phyloP scores from a whole-genome alignment of 2,113 vertebrate species.

The Hemiprocne comata region DNA sequence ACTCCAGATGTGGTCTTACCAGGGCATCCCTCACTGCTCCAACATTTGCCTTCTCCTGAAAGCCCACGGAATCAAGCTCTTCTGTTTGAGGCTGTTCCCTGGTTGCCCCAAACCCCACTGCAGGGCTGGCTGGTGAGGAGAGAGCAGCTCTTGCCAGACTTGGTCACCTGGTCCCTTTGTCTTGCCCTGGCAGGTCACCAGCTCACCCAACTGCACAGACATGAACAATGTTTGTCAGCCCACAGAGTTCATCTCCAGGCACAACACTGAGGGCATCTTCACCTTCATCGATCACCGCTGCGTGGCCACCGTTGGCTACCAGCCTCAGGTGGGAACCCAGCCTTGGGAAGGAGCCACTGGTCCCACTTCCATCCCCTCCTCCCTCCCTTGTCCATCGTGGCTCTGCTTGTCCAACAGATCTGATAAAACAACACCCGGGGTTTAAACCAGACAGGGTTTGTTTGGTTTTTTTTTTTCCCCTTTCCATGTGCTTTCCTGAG shows the following conservation, averaged over 20 bases:
- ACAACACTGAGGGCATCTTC: slow-evolving; percentile 90
- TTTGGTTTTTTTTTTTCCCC: not conserved
- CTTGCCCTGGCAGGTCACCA: slow-evolving; percentile 83
- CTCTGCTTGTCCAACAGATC: not conserved
- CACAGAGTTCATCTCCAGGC: slow-evolving; percentile 95
- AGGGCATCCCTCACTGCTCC: too few species aligned
- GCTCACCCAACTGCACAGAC: slow-evolving; percentile 89
- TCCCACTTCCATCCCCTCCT: not conserved
- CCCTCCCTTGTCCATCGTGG: rapidly evolving
- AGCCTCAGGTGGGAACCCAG: slow-evolving; percentile 85
- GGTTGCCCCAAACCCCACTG: rapidly evolving
- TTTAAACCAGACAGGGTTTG: not conserved
- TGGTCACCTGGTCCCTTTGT: rapidly evolving
- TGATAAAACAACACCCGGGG: not conserved
- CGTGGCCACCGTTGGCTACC: slow-evolving; percentile 89
- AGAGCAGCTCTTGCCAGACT: rapidly evolving
- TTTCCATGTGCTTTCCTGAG: not conserved
- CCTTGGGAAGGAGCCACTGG: not conserved
- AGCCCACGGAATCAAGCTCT: rapidly evolving
- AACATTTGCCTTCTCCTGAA: rapidly evolving
- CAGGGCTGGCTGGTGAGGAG: not conserved
- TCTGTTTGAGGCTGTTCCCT: rapidly evolving
- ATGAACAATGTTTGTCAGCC: slow-evolving; percentile 87
- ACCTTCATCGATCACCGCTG: slow-evolving; percentile 97
- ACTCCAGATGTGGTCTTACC: too few species aligned